Base-by-base conservation (phyloP, 2,797 vertebrate species). In the Crossoptilon crossoptilon region DNA sequence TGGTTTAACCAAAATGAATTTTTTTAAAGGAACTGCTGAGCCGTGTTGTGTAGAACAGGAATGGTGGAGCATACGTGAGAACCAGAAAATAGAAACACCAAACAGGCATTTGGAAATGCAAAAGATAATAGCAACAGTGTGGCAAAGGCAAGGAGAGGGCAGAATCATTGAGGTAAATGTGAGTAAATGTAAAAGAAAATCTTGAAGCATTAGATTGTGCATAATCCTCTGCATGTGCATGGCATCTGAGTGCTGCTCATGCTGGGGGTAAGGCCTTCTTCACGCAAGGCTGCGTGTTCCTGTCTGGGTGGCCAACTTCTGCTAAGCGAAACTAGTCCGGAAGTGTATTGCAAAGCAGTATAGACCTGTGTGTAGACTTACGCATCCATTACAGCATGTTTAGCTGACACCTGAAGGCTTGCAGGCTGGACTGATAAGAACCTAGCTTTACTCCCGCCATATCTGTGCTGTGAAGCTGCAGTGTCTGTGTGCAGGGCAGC, bases 181-280 rank as follows among this genome's bases (percentile, higher is more conserved):
- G 48, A 69, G 46, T 84, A 84, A 91, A 85, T 58, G 33, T 3
- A 59, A 39, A 66, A 81, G 17, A 58, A 79, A 79, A 44, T 53
- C 44, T 24, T 22, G 49, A 88, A 72, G 14, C 6, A 2, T 31
- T 11, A 41, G 44, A 12, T 43, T 39, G 23, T n/a, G 5, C 14
- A 13, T 77, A 14, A 48, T 84, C 13, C 88, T 78, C 37, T 69
- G 44, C 4, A 4, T 14, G 19, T 43, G 29, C 22, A 24, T 85
- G 44, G 27, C 7, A 3, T 56, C 15, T 11, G 6, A 37, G 23
- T 83, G 76, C 27, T 55, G 17, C 29, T 73, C 0, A 3, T 39
- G 75, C 15, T 7, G 23, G 56, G 27, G 35, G 24, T 24, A 55
- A 9, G 39, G 15, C 75, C 22, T 4, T 41, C 51, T 68, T 24